Conservation (phyloP, 2,113 vertebrate species). For the Alligator mississippiensis region DNA sequence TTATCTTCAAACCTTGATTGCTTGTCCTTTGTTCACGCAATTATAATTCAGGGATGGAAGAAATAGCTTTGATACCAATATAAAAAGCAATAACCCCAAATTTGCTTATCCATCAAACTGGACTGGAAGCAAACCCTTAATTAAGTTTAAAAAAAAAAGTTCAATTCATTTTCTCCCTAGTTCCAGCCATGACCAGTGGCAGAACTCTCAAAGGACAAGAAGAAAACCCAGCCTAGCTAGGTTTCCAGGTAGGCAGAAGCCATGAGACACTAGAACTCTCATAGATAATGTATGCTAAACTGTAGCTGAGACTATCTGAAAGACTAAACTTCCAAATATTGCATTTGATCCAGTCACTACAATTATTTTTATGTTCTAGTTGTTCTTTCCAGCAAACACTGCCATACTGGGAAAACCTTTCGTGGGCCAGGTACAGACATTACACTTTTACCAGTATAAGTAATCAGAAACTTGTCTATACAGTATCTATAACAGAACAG, state of each 20-base stretch:
- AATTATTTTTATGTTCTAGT: background rate
- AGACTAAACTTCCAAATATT: background rate
- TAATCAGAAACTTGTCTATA: too few relatives aligned
- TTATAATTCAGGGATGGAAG: background rate
- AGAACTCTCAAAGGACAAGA: background rate
- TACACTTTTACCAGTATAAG: too few relatives aligned
- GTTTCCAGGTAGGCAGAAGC: background rate
- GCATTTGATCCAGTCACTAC: background rate
- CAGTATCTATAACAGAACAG: too few relatives aligned
- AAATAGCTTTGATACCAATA: background rate
- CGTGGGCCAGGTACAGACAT: too few relatives aligned
- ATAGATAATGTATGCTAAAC: background rate
- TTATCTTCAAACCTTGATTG: conserved; percentile 46
- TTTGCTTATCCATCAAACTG: background rate
- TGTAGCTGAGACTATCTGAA: background rate
- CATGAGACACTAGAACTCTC: background rate
- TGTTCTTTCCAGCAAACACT: background rate
- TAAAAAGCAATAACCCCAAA: background rate
- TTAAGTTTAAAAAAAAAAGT: background rate
- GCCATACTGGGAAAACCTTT: too few relatives aligned
- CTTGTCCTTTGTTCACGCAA: background rate
- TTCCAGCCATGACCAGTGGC: background rate
- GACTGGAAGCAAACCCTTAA: background rate
- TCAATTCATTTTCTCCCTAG: background rate
- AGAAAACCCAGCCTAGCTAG: background rate